Conservation (phyloP, 1,140 invertebrate species). For the Polypedilum vanderplanki region DNA sequence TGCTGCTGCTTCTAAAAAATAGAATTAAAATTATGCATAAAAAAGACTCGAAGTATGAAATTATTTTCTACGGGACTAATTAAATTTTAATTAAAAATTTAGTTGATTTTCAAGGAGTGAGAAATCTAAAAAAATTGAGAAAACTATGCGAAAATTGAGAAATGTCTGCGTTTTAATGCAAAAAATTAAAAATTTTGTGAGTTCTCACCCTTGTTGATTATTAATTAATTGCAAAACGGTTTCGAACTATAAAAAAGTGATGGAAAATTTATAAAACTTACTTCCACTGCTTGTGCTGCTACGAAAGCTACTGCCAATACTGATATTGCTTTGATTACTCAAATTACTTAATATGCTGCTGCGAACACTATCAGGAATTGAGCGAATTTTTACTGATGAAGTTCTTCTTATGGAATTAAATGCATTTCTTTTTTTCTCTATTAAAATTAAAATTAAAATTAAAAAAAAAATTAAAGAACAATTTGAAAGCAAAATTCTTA, state of each 20-base stretch:
- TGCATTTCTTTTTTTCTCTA: neutral
- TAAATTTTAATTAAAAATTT: neutral
- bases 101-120: too few relatives aligned
- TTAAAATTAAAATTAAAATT: neutral
- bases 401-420: neutral
- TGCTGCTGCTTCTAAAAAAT: neutral
- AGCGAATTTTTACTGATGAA: neutral
- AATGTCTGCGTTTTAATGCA: too few relatives aligned
- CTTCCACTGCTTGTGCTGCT: neutral
- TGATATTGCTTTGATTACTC: constrained; percentile 21
- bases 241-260: neutral
- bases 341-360: neutral
- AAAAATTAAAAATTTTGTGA: too few relatives aligned
- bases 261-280: neutral
- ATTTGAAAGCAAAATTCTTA: too few relatives aligned
- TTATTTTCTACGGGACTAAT: too few relatives aligned
- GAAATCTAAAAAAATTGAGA: too few relatives aligned
- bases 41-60: too few relatives aligned
- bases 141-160: too few relatives aligned
- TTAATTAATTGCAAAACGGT: too few relatives aligned
- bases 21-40: too few relatives aligned
- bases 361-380: neutral
- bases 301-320: neutral
- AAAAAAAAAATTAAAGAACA: too few relatives aligned
- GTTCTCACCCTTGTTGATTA: too few relatives aligned